phyloP scores from a whole-genome alignment of 2,888 invertebrate species.

The Papilio demoleus region DNA sequence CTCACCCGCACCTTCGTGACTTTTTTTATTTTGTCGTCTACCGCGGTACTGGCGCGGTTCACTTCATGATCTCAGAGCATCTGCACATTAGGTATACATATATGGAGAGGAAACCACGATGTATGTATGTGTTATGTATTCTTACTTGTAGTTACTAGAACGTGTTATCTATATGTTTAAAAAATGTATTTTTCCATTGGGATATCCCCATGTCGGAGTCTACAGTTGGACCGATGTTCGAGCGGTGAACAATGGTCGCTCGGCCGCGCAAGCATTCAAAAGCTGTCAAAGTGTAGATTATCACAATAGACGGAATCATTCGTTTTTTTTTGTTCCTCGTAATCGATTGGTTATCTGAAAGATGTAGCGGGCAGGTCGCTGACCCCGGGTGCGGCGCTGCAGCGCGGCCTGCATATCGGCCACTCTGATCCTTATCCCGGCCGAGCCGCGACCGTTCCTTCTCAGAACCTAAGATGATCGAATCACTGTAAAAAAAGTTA shows the following conservation, averaged over 20 bases:
- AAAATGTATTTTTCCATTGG: not conserved
- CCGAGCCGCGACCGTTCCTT: slow-evolving; percentile 15
- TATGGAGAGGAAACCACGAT: not conserved
- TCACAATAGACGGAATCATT: not conserved
- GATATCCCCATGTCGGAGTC: not conserved
- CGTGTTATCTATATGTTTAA: not conserved
- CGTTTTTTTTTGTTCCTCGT: not conserved
- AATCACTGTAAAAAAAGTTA: slow-evolving; percentile 16
- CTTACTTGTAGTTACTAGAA: not conserved
- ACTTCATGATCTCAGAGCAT: not conserved
- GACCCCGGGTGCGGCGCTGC: slow-evolving; percentile 12
- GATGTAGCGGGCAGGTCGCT: slow-evolving; percentile 4
- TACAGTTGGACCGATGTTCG: not conserved
- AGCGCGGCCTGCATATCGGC: not conserved
- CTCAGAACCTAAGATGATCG: slow-evolving; percentile 13
- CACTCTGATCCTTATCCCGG: slow-evolving; percentile 22
- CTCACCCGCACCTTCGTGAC: not conserved
- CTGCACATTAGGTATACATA: not conserved
- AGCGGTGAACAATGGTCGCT: not conserved
- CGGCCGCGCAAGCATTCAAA: not conserved
- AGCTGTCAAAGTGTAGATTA: not conserved
- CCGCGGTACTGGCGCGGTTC: not conserved
- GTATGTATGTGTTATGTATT: no score
- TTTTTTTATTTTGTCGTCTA: not conserved
- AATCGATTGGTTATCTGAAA: slow-evolving; percentile 7